Conservation (phyloP, 2,113 vertebrate genomes). For the Saccopteryx leptura region DNA sequence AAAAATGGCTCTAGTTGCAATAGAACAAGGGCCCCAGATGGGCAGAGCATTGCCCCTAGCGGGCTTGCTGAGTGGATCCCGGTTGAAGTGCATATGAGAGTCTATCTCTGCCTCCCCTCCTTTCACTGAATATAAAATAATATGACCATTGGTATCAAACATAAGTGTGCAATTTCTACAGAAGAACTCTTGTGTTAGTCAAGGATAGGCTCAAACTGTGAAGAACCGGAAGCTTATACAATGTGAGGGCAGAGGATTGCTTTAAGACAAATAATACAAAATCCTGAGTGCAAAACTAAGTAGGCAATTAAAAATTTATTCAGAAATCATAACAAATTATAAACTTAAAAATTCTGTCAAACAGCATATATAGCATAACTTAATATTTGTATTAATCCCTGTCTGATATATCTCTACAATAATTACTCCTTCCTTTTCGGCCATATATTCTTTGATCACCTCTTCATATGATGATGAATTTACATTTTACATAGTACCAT, state of each 20-base stretch:
- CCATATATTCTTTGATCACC: background rate
- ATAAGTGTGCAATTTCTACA: background rate
- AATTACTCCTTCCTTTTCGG: conserved; percentile 21
- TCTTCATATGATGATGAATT: background rate
- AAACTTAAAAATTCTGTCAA: background rate
- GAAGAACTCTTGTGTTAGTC: background rate
- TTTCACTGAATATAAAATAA: background rate
- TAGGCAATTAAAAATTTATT: conserved; percentile 30
- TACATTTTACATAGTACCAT: conserved; percentile 4
- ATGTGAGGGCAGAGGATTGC: background rate
- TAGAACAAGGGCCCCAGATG: too few relatives aligned
- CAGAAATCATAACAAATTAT: background rate
- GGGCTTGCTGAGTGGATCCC: too few relatives aligned
- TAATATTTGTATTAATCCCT: background rate
- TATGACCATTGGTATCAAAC: background rate
- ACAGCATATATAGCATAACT: background rate
- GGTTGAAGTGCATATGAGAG: too few relatives aligned
- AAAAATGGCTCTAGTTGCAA: too few relatives aligned
- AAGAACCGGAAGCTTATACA: background rate
- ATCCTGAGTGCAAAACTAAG: background rate
- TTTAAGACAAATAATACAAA: conserved; percentile 26
- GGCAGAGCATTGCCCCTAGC: too few relatives aligned
- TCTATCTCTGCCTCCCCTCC: too few relatives aligned
- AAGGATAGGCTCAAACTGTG: background rate
- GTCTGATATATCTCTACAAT: background rate